Conservation (phyloP, 1,140 invertebrate species). For the Euura lappo region DNA sequence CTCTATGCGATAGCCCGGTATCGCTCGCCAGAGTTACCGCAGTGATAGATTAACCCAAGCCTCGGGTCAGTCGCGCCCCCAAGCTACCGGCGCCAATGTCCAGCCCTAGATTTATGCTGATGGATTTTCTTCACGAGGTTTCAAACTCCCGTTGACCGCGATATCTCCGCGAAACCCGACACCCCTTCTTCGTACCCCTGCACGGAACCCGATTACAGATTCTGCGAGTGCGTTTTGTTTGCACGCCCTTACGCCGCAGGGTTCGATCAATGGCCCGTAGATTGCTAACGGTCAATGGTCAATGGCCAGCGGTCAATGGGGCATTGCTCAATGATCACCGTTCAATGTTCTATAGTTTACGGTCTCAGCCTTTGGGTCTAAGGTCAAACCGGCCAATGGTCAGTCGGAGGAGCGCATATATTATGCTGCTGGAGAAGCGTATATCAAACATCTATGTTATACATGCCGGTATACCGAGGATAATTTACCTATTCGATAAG, state of each 20-base stretch:
- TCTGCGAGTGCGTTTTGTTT: slow-evolving; percentile 1
- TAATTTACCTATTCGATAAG: too few relatives aligned
- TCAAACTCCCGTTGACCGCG: not conserved
- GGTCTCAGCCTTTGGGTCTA: not conserved
- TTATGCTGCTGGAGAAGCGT: too few relatives aligned
- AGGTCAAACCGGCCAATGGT: not conserved
- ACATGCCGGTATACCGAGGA: too few relatives aligned
- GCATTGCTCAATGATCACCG: not conserved
- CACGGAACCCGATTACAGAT: not conserved
- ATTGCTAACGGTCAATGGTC: not conserved
- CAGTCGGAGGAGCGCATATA: not conserved
- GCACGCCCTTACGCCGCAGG: not conserved
- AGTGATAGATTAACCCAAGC: slow-evolving; percentile 4
- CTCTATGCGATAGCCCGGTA: not conserved
- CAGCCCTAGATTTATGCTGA: slow-evolving; percentile 5
- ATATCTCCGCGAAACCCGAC: not conserved
- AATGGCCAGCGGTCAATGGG: not conserved
- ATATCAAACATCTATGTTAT: too few relatives aligned
- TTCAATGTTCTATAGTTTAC: not conserved
- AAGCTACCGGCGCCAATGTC: slow-evolving; percentile 1
- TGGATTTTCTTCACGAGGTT: slow-evolving; percentile 7
- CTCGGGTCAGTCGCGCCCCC: not conserved
- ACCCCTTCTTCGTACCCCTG: not conserved
- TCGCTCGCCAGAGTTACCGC: not conserved
- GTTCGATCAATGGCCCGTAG: not conserved